Base-by-base conservation (phyloP, 2,888 invertebrate species). In the Melipona bicolor region DNA sequence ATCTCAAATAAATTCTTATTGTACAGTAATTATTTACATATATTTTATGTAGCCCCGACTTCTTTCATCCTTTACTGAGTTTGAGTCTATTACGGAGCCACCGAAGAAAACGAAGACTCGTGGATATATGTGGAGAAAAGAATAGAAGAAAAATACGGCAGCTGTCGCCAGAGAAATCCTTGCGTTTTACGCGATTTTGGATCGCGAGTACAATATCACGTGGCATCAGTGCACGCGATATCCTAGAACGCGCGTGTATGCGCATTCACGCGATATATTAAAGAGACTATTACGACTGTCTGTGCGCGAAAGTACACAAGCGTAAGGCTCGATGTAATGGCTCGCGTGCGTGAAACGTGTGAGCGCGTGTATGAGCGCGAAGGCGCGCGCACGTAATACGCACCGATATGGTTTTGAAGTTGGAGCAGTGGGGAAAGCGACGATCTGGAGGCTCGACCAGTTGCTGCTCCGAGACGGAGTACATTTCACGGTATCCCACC, bases 381-480 rank as follows among this genome's bases (percentile, higher is more conserved):
- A 52, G 71, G 61, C 70, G 68, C 78, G 70, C 83, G 64, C 56
- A 73, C 50, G 52, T 69, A 74, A 77, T 72, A 74, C 76, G 69
- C 68, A 59, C 73, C 72, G 79, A 86, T 82, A 83, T 43, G 75
- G 62, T 67, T 77, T 77, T 36, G 24, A 80, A 76, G 78, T 65
- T 74, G 52, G 70, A 76, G 84, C 88, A 84, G 90, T 89, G 91
- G 89, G 84, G 86, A 87, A 87, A 77, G 67, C 79, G 78, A 71
- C 74, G 75, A 84, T 70, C 87, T 78, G 91, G 91, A 91, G 92
- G 91, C 91, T 90, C 89, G 91, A 89, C 88, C 90, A 90, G 88
- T 89, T 87, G 88, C 86, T 87, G 77, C 78, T 86, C 75, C 79
- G 85, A 79, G 87, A 85, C 88, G 84, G 88, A 86, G 87, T 76